Evolutionary conservation across 2,797 vertebrate species (phyloP), one percentile per base, ranked within the genome.

Genomic region (Girardinus metallicus): DNA sequence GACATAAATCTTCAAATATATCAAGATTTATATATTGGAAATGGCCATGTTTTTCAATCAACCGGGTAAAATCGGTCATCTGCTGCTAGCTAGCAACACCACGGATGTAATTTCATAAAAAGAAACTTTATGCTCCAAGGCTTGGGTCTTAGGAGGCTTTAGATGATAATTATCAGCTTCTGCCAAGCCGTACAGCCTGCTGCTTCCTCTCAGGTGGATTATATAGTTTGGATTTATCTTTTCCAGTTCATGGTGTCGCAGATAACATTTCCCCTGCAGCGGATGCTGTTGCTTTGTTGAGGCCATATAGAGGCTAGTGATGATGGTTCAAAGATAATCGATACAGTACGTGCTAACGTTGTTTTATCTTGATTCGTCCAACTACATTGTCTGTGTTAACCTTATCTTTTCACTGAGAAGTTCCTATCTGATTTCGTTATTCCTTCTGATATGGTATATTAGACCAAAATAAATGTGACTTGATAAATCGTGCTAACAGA

Each of bases 151-250:
- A 78, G 44, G 57, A 89, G 83, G 84, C 73, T 23, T 51, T 47
- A 36, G 4, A 71, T 82, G 85, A 89, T 88, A 74, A 85, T 85
- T 73, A 92, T 89, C 87, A 83, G 76, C 62, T 57, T 46, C 76
- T 70, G 74, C 74, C 26, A 10, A 34, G 55, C 74, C 53, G 62
- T 66, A 15, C 8, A 41, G 72, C 55, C 70, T 75, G 34, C 75
- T 76, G 51, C 73, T 81, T 62, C 80, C 66, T 77, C 78, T 83
- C 82, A 75, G 49, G 68, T 80, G 31, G 73, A 81, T 86, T 83
- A 62, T 83, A 76, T 13, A 0, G 29, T 74, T 73, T 74, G 60
- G 49, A 77, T 79, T 60, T n/a, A 82, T 82, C 43, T 31, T 43
- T 79, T 70, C 70, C 15, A 73, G 16, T 70, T 80, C 49, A 71